Base-by-base conservation (phyloP, 2,113 vertebrate genomes). In the Thalassarche chlororhynchos region DNA sequence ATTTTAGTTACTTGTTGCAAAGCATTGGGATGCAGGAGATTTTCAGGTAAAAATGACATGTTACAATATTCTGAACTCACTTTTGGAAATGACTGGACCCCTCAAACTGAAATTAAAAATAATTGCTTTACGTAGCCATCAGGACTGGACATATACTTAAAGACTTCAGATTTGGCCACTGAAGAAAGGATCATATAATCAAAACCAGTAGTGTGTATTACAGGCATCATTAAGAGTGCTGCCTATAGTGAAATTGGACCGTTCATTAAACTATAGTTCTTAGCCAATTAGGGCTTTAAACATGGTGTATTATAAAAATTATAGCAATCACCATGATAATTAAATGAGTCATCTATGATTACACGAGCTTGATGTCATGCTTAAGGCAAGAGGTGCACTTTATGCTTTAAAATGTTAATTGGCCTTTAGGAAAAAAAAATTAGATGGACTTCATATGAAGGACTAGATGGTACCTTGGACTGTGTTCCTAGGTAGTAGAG, bases 291-390 rank as follows among this genome's bases (percentile, higher is more conserved):
- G 51, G 68, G 29, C 34, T 96, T 93, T 84, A 95, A 87, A 94
- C 10, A 71, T 20, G 17, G 12, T 55, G 12, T 58, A 91, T 68
- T 96, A 92, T 70, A 91, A 96, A 93, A 89, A 89, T 84, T 80
- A 64, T 17, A 82, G 46, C 47, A 89, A 75, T 75, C 52, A 74
- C 7, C 29, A 42, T 66, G 23, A 94, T 81, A 77, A 95, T 96
- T 94, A 91, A 96, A 68, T 84, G 87, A 93, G n/a, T 90, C 64
- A 65, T 61, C 71, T 84, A 13, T 90, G 51, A 74, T 69, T 93
- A 69, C 19, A 77, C 8, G 21, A 77, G 9, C 23, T 74, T 91
- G 89, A 70, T 89, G 77, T 46, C 72, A 71, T 26, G 46, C 80
- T 92, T 70, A 78, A 89, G 38, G 84, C 80, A 94, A 84, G 38